These are phyloP conservation scores for Phacellophora camtschatica DNA, from an alignment of 30 jellyfish, hydroid and myxozoan genomes.

Conservation along the genomic window DNA sequence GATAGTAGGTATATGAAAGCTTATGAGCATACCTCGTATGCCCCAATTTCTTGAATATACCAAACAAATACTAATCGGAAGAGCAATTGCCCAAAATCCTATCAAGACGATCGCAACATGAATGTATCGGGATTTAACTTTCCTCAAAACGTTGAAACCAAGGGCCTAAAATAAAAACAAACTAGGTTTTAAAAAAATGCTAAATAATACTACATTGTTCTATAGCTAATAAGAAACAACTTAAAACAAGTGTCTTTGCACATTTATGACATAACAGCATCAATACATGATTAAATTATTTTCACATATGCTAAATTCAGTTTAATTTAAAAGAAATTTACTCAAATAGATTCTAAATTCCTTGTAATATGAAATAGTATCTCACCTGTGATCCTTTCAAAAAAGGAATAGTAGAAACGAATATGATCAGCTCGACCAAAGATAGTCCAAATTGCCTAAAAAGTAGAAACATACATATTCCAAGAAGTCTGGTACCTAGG, in stretches of 20 bases:
- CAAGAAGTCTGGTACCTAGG: too few species aligned
- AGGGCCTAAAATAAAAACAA: conserved; percentile 19
- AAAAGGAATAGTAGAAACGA: conserved; percentile 29
- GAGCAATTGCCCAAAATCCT: conserved; percentile 49
- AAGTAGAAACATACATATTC: background rate
- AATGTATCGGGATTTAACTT: conserved; percentile 19
- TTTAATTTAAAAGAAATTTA: too few species aligned
- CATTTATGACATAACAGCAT: too few species aligned
- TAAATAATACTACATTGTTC: background rate
- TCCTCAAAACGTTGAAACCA: conserved; percentile 40
- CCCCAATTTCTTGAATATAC: conserved; percentile 37
- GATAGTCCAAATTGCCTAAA: conserved; percentile 42
- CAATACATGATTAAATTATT: too few species aligned
- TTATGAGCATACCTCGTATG: conserved; percentile 12
- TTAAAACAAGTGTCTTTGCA: too few species aligned
- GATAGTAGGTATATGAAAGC: too few species aligned
- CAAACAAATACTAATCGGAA: conserved; percentile 41
- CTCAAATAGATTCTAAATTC: too few species aligned
- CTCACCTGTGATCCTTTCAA: conserved; percentile 51
- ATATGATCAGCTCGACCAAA: background rate
- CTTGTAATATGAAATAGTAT: too few species aligned
- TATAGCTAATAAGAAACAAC: background rate
- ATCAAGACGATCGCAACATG: conserved; percentile 19
- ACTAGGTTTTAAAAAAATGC: background rate
- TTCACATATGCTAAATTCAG: too few species aligned